phyloP scores from a whole-genome alignment of 2,888 invertebrate species.

The Monochamus alternatus region DNA sequence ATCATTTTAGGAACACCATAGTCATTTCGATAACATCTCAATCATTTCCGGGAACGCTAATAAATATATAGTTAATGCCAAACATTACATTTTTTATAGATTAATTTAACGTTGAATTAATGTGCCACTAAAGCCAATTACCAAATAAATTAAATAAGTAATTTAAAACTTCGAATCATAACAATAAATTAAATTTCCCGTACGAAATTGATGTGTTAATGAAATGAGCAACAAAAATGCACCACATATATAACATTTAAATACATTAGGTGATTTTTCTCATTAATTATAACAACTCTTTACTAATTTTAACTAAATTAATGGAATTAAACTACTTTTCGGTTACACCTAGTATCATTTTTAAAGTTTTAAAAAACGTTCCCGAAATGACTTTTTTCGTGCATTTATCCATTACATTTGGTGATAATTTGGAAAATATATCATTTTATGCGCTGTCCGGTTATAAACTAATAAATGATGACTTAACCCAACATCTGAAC shows the following conservation, averaged over 20 bases:
- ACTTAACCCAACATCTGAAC: neutral
- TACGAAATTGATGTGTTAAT: neutral
- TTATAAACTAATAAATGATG: slow-evolving; percentile 3
- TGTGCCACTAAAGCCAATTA: slow-evolving; percentile 4
- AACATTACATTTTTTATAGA: neutral
- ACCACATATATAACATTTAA: neutral
- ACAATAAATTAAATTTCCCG: slow-evolving; percentile 2
- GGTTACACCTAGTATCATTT: neutral
- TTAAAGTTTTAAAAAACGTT: neutral
- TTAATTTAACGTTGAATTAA: neutral
- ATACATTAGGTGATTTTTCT: slow-evolving; percentile 1
- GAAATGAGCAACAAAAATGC: slow-evolving; percentile 5
- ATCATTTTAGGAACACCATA: neutral
- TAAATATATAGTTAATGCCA: neutral
- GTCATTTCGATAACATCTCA: slow-evolving; percentile 1
- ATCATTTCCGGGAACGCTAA: slow-evolving; percentile 9
- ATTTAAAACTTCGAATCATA: slow-evolving; percentile 4
- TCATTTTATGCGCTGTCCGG: slow-evolving; percentile 1
- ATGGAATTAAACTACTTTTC: slow-evolving; percentile 3
- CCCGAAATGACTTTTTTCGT: neutral
- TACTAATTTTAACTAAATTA: slow-evolving; percentile 5
- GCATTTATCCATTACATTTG: slow-evolving; percentile 3
- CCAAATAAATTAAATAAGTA: neutral
- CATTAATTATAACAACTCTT: slow-evolving; percentile 4
- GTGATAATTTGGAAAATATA: neutral